A percentile compares a stretch with the other conserved stretches of the same genome.
These are phyloP conservation scores for Orchesellides sinensis DNA, from an alignment of 2,888 invertebrate species.

Conservation along the genomic window DNA sequence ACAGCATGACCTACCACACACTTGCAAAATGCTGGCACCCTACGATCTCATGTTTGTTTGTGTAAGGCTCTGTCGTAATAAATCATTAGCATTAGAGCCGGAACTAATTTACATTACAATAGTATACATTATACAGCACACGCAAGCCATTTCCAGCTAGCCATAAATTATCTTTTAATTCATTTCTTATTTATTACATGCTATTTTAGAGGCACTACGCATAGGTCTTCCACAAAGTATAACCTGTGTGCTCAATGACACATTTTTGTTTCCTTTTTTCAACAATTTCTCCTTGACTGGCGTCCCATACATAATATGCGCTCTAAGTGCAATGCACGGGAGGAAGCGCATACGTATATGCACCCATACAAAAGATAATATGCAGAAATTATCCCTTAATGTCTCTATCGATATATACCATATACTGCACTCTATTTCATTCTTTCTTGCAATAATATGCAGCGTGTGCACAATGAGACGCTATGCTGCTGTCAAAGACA, in stretches of 20 bases:
- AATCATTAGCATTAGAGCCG: constrained; percentile 51
- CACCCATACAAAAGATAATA: no score
- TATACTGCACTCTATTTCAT: no score
- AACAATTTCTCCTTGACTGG: neutral
- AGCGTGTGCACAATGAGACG: no score
- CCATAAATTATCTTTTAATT: neutral
- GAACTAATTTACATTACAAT: constrained; percentile 62
- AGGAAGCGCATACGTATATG: neutral
- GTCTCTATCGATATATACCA: no score
- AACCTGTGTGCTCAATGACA: constrained; percentile 18
- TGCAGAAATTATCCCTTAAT: no score
- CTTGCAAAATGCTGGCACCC: neutral
- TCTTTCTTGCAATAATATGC: no score
- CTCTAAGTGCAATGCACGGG: neutral
- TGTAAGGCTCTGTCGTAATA: constrained; percentile 24
- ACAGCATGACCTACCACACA: neutral
- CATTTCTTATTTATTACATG: neutral
- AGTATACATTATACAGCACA: no score
- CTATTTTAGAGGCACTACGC: no score
- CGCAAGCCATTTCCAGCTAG: no score
- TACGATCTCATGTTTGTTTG: no score
- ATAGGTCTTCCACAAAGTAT: no score
- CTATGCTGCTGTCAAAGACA: neutral
- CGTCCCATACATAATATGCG: neutral
- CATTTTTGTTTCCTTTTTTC: neutral